phyloP scores from a whole-genome alignment of 2,113 vertebrate genomes.

The Catharus fuscescens region DNA sequence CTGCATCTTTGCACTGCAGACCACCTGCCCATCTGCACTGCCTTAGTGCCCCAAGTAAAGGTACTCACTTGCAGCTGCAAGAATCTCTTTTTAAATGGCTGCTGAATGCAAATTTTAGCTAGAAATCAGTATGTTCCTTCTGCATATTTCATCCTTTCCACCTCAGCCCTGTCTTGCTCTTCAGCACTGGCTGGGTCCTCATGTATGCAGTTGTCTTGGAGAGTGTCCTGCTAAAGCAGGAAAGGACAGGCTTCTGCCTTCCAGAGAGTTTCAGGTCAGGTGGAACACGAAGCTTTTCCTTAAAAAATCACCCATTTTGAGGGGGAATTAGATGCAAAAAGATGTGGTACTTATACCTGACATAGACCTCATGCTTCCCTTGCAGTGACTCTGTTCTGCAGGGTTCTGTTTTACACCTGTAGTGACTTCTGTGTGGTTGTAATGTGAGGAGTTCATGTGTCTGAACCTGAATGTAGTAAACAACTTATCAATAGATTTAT shows the following conservation, averaged over 20 bases:
- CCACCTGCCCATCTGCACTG: neutral
- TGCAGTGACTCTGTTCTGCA: neutral
- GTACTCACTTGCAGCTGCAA: neutral
- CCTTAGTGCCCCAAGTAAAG: neutral
- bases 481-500: neutral
- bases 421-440: neutral
- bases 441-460: accelerated
- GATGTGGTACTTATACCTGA: neutral
- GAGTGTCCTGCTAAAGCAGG: neutral
- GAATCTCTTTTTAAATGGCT: neutral
- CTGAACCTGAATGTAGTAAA: neutral
- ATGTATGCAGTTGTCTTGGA: neutral
- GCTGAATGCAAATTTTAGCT: neutral
- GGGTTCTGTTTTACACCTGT: neutral
- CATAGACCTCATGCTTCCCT: neutral
- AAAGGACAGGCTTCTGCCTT: neutral
- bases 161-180: neutral
- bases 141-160: neutral
- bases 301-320: neutral
- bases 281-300: neutral
- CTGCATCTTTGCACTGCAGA: neutral
- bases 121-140: neutral
- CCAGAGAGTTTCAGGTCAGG: neutral
- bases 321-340: neutral
- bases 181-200: neutral